These are phyloP conservation scores for Drosophila stalkeri DNA, from an alignment of 2,888 invertebrate species.

Conservation along the genomic window DNA sequence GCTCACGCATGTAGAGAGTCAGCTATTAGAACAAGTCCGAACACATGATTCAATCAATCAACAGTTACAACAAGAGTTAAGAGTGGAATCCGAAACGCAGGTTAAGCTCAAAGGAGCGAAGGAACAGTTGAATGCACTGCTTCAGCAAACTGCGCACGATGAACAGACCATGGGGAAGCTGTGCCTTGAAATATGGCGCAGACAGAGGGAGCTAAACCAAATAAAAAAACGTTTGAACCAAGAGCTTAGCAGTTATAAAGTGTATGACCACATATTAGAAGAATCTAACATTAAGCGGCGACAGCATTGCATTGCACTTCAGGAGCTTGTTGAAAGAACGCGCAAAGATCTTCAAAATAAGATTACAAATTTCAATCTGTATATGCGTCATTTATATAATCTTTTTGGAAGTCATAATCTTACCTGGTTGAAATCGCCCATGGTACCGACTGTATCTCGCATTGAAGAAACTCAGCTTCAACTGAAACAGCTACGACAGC, in stretches of 20 bases:
- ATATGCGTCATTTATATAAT: constrained; percentile 17
- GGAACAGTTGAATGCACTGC: neutral
- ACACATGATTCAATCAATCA: neutral
- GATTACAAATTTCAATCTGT: constrained; percentile 30
- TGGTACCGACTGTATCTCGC: constrained; percentile 5
- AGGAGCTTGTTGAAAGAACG: neutral
- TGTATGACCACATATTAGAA: constrained; percentile 1
- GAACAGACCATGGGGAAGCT: constrained; percentile 7
- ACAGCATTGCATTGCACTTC: neutral
- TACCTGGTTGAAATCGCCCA: constrained; percentile 17
- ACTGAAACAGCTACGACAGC: constrained; percentile 7
- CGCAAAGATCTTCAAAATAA: neutral
- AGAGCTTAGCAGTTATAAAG: neutral
- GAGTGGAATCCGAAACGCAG: constrained; percentile 17
- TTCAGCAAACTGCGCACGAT: neutral
- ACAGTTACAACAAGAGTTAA: neutral
- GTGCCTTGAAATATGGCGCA: constrained; percentile 15
- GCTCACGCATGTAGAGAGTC: neutral
- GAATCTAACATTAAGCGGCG: constrained; percentile 3
- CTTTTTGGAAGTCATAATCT: neutral
- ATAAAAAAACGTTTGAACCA: constrained; percentile 3
- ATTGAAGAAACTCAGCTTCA: constrained; percentile 1
- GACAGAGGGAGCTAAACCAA: neutral
- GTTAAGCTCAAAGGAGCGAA: neutral
- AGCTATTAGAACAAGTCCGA: neutral